Percentiles rank a stretch among this genome's conserved stretches.
These are phyloP conservation scores for Ivindomyrus marchei DNA, from an alignment of 2,113 vertebrate genomes.

Conservation along the genomic window DNA sequence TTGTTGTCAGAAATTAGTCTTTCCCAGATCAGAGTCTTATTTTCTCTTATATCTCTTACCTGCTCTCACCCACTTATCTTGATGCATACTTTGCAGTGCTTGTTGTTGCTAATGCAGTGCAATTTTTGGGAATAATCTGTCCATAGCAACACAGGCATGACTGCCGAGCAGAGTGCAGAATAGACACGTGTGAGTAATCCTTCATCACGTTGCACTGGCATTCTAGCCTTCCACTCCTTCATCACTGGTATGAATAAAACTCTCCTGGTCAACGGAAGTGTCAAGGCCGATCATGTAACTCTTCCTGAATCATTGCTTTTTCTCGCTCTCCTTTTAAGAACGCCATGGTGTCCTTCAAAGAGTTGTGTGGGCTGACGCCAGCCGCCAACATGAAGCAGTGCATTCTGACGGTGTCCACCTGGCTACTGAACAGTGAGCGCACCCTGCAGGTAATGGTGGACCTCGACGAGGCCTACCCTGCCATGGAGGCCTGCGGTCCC, in stretches of 20 bases:
- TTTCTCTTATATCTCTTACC: not conserved
- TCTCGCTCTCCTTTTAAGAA: constrained; percentile 60
- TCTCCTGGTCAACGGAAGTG: not conserved
- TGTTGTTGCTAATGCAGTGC: not conserved
- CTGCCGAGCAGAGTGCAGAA: not conserved
- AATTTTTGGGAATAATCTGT: not conserved
- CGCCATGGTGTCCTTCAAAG: constrained; percentile 85
- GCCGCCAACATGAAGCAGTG: constrained; percentile 91
- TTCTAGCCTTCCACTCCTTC: not conserved
- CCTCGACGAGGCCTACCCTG: constrained; percentile 76
- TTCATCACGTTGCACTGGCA: not conserved
- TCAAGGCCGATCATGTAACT: not conserved
- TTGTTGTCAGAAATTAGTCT: not conserved
- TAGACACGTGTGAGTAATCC: not conserved
- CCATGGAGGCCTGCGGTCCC: constrained; percentile 79
- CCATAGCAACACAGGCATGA: not conserved
- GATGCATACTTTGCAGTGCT: not conserved
- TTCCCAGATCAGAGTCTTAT: not conserved
- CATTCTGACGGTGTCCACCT: constrained; percentile 76
- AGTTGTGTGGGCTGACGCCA: constrained; percentile 81
- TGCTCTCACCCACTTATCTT: not conserved
- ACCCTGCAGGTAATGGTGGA: constrained; percentile 69
- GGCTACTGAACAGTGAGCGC: constrained; percentile 81
- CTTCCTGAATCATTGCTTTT: not conserved
- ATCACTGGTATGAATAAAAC: not conserved